Evolutionary conservation across 2,797 vertebrate species (phyloP).

Genomic region (Merluccius polli): DNA sequence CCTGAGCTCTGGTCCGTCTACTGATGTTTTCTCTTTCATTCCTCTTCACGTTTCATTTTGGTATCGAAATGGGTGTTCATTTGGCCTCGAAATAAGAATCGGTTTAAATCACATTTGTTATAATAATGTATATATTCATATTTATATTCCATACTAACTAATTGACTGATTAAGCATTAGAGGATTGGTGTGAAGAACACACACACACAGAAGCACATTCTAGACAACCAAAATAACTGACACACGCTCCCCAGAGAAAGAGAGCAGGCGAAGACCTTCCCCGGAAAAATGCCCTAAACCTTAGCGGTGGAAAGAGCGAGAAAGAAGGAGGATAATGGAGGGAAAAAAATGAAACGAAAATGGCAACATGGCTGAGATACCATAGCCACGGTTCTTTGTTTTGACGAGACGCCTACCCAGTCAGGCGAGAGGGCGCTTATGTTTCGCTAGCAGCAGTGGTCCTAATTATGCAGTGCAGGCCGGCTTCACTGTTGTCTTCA

Average conservation of each 20-base stretch:
- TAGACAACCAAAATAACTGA: not conserved
- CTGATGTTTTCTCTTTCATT: not conserved
- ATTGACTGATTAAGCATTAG: not conserved
- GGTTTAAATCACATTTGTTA: too few relatives aligned
- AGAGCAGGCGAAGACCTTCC: not conserved
- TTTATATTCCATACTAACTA: not conserved
- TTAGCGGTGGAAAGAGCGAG: too few relatives aligned
- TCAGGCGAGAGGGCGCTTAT: conserved; percentile 6
- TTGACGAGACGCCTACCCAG: conserved; percentile 1
- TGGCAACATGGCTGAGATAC: not conserved
- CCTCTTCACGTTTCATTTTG: not conserved
- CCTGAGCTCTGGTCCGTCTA: not conserved
- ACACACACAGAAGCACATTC: conserved; percentile 3
- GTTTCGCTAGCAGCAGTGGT: conserved; percentile 2
- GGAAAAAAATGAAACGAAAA: too few relatives aligned
- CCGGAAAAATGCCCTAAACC: too few relatives aligned
- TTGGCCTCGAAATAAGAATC: too few relatives aligned
- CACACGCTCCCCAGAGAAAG: conserved; percentile 1
- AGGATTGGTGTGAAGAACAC: not conserved
- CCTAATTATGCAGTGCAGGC: conserved; percentile 15
- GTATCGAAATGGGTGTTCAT: not conserved
- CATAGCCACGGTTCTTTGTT: conserved; percentile 5
- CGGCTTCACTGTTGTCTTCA: conserved; percentile 1
- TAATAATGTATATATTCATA: not conserved
- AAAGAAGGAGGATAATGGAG: too few relatives aligned